phyloP scores from a whole-genome alignment of 2,888 invertebrate species.

The Lepidochrysops patricia region DNA sequence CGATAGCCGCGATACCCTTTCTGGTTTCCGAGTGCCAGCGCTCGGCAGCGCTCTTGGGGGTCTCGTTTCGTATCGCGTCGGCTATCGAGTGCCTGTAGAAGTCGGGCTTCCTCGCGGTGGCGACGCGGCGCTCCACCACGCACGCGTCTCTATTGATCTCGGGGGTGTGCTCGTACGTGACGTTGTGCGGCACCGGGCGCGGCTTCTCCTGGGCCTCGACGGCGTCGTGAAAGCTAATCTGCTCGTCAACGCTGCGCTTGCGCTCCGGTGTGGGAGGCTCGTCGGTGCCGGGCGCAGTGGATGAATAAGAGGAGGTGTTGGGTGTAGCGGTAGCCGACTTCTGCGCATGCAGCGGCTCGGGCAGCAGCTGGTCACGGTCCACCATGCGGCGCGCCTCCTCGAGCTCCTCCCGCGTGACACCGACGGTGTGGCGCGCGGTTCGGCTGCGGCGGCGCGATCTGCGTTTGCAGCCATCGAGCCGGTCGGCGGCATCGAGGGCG shows the following conservation, averaged over 20 bases:
- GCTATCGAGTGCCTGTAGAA: slow-evolving; percentile 61
- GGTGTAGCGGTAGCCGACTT: slow-evolving; percentile 21
- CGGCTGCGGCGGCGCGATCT: slow-evolving; percentile 74
- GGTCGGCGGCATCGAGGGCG: slow-evolving; percentile 58
- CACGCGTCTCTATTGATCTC: slow-evolving; percentile 35
- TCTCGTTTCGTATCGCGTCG: slow-evolving; percentile 32
- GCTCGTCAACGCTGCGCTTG: slow-evolving; percentile 43
- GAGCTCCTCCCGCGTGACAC: slow-evolving; percentile 86
- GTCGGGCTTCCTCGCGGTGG: slow-evolving; percentile 43
- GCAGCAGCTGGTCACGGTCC: slow-evolving; percentile 60
- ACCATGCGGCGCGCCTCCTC: slow-evolving; percentile 85
- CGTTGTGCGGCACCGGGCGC: slow-evolving; percentile 41
- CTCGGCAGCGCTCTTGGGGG: slow-evolving; percentile 23
- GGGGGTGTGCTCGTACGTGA: slow-evolving; percentile 41
- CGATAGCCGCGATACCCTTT: slow-evolving; percentile 56
- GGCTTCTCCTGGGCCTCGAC: slow-evolving; percentile 39
- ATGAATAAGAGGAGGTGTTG: slow-evolving; percentile 44
- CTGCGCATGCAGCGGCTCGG: slow-evolving; percentile 33
- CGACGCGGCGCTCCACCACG: slow-evolving; percentile 43
- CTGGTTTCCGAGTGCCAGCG: slow-evolving; percentile 47
- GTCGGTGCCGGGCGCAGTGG: slow-evolving; percentile 39
- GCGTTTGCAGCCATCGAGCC: slow-evolving; percentile 54
- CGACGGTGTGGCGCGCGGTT: slow-evolving; percentile 85
- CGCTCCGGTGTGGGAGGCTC: slow-evolving; percentile 47
- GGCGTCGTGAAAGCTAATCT: slow-evolving; percentile 42